Evolutionary conservation across 2,797 vertebrate genomes (phyloP).

Genomic region (Limnodromus scolopaceus): DNA sequence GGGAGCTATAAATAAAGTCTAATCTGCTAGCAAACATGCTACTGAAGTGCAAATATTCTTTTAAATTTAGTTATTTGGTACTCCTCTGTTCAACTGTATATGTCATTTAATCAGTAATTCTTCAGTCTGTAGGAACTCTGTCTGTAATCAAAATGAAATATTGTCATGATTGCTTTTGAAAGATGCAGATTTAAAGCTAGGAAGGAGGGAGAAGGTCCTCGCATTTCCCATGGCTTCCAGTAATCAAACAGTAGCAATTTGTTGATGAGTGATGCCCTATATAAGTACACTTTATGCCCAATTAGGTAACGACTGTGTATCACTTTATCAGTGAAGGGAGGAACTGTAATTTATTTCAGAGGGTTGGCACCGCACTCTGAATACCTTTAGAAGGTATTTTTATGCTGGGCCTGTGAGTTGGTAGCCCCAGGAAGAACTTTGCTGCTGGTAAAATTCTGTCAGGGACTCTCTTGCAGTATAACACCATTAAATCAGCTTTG

Average conservation of each 20-base stretch:
- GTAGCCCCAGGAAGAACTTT: background rate
- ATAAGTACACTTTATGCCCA: background rate
- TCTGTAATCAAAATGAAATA: background rate
- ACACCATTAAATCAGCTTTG: background rate
- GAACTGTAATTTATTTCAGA: background rate
- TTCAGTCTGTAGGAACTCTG: background rate
- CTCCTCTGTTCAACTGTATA: background rate
- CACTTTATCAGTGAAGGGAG: background rate
- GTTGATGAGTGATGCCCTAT: background rate
- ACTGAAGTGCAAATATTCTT: background rate
- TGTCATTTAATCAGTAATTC: background rate
- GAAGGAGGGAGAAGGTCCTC: background rate
- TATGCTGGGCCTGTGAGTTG: accelerated
- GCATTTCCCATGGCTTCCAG: background rate
- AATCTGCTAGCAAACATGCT: background rate
- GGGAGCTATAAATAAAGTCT: background rate
- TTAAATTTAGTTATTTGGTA: background rate
- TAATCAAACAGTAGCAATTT: background rate
- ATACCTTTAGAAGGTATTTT: background rate
- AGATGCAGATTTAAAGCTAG: background rate
- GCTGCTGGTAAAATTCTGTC: background rate
- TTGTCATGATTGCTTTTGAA: background rate
- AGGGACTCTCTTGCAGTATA: background rate
- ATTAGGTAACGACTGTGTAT: background rate
- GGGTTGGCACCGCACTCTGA: background rate